Evolutionary conservation across 1,140 invertebrate species (phyloP), one percentile per base, ranked within the genome.

Genomic region (Colletes latitarsis): DNA sequence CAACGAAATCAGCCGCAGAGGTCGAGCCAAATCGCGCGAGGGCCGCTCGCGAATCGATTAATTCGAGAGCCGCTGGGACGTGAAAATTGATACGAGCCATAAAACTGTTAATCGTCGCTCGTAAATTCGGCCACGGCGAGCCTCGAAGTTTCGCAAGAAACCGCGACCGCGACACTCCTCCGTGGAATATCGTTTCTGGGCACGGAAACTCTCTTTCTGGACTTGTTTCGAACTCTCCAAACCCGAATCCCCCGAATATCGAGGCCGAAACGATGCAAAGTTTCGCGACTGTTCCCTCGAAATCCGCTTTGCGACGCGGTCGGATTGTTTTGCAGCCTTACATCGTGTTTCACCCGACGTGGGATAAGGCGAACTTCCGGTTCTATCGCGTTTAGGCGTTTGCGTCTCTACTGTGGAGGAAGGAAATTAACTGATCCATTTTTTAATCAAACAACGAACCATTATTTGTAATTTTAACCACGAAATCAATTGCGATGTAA

Each of bases 41-140:
- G 1, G 64, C 17, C 64, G 6, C 64, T 52, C 43, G 43, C 19
- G 64, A 21, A 67, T 67, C 64, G 64, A 67, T 49, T 67, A 67
- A 67, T 49, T 67, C 64, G 9, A 9, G 64, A 52, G 43, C n/a
- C 43, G 43, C 6, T 67, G 43, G 64, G 9, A 67, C 64, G 64
- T 67, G 67, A 69, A 69, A 69, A 67, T 67, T 67, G 64, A 67
- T 49, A 67, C 64, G 52, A 55, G 14, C 67, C 4, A 69, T 69
- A 69, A 69, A 69, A 39, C 67, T 10, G 49, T 69, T 69, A 69
- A 69, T 53, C 67, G 46, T 68, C n/a, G 6, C 63, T 68, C 46
- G 46, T 53, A 68, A 68, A 68, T 53, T 68, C 49, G 14, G 19
- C 43, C 9, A 15, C 49, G 12, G 41, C 6, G 1, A 46, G 46